Conservation (phyloP, 1,140 invertebrate genomes). For the Achroia grisella region DNA sequence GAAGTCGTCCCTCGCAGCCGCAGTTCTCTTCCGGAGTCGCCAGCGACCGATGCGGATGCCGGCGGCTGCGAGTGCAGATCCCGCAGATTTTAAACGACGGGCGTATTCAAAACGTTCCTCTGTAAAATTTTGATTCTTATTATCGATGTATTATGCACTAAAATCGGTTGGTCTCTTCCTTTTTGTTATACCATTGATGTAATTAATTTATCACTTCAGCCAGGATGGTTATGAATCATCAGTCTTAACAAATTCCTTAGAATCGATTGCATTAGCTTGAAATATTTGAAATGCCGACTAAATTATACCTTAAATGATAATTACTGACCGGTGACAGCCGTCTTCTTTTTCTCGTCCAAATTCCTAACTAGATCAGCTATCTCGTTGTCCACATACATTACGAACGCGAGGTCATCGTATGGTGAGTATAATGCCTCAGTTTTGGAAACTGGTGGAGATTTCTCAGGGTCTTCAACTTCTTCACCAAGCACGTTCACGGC, state of each 20-base stretch:
- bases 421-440: slow-evolving; percentile 80
- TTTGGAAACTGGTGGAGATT: slow-evolving; percentile 32
- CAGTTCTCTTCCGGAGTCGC: slow-evolving; percentile 92
- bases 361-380: slow-evolving; percentile 90
- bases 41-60: slow-evolving; percentile 93
- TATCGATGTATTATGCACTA: too few relatives aligned
- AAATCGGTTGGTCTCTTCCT: too few relatives aligned
- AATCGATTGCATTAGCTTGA: too few relatives aligned
- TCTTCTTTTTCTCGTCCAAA: slow-evolving; percentile 89
- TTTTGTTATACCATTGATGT: too few relatives aligned
- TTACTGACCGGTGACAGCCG: slow-evolving; percentile 83
- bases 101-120: slow-evolving; percentile 95
- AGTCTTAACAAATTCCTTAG: too few relatives aligned
- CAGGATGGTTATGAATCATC: too few relatives aligned
- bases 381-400: slow-evolving; percentile 97
- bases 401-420: slow-evolving; percentile 95
- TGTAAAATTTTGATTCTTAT: slow-evolving; percentile 47
- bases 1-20: slow-evolving; percentile 93
- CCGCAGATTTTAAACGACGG: slow-evolving; percentile 89
- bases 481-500: slow-evolving; percentile 87
- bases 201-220: too few relatives aligned
- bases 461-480: slow-evolving; percentile 59
- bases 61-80: slow-evolving; percentile 85
- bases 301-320: neutral
- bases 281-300: too few relatives aligned